Percentiles rank a stretch among this genome's conserved stretches.
Conservation (phyloP, 2,113 vertebrate genomes). For the human (Homo sapiens) region GRCh38 chr9:38167501-38168000, state of each 20-base stretch:
- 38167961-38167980: conserved; percentile 10
- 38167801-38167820: conserved; percentile 45
- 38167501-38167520: background rate
- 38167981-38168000: background rate
- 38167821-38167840: conserved; percentile 11
- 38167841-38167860: conserved; percentile 57
- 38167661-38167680: background rate
- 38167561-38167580: background rate
- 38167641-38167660: background rate
- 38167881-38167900: background rate
- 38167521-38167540: background rate
- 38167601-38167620: background rate
- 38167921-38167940: background rate
- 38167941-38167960: conserved; percentile 34
- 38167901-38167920: background rate
- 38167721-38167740: background rate
- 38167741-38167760: background rate
- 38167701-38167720: background rate
- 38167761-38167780: background rate
- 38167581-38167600: background rate
- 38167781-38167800: background rate
- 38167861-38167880: background rate
- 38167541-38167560: background rate
- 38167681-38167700: background rate
- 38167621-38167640: background rate